Conservation (phyloP, 2,888 invertebrate species). For the Tipula helvola region DNA sequence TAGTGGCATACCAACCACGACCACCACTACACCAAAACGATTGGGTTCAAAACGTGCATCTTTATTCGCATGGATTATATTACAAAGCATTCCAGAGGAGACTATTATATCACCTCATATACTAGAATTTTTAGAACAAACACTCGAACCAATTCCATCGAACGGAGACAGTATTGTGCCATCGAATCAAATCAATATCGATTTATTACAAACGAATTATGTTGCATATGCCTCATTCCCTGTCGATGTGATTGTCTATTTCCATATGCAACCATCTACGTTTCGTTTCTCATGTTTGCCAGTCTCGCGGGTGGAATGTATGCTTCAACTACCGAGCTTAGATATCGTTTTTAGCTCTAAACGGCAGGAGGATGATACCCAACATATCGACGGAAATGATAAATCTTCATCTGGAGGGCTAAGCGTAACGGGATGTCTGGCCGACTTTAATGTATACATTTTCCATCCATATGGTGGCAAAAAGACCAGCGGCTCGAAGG, state of each 20-base stretch:
- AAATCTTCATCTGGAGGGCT: slow-evolving; percentile 32
- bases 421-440: slow-evolving; percentile 90
- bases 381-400: slow-evolving; percentile 23
- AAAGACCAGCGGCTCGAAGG: slow-evolving; percentile 57
- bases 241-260: slow-evolving; percentile 96
- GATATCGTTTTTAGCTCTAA: slow-evolving; percentile 96
- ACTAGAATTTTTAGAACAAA: slow-evolving; percentile 93
- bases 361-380: slow-evolving; percentile 57
- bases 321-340: slow-evolving; percentile 89
- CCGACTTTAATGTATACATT: slow-evolving; percentile 95
- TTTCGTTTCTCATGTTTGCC: slow-evolving; percentile 94
- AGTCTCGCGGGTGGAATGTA: slow-evolving; percentile 88
- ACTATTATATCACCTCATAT: slow-evolving; percentile 96
- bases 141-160: slow-evolving; percentile 84
- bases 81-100: slow-evolving; percentile 95
- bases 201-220: slow-evolving; percentile 53
- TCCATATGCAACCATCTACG: slow-evolving; percentile 95
- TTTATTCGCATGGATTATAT: slow-evolving; percentile 87
- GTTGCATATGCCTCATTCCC: slow-evolving; percentile 91
- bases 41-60: slow-evolving; percentile 73
- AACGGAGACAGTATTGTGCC: slow-evolving; percentile 36
- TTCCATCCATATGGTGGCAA: slow-evolving; percentile 96
- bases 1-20: slow-evolving; percentile 20
- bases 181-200: slow-evolving; percentile 37
- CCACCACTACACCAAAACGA: slow-evolving; percentile 34